Conservation (phyloP, 2,797 vertebrate species). For the Poeciliopsis gracilis region DNA sequence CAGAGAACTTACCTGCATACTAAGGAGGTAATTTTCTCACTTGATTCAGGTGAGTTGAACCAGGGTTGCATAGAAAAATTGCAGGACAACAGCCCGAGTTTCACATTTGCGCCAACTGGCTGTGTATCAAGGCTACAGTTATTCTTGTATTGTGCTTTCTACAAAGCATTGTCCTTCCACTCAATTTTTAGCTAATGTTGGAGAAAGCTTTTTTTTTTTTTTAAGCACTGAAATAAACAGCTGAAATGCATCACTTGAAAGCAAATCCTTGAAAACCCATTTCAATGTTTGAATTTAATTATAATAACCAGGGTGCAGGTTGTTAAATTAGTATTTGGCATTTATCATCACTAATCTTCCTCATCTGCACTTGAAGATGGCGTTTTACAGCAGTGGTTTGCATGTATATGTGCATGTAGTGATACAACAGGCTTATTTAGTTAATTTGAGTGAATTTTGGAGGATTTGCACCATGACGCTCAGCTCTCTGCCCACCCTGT, state of each 20-base stretch:
- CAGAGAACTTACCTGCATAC: too few species aligned
- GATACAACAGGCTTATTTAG: slow-evolving; percentile 32
- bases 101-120: too few species aligned
- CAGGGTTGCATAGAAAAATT: background rate
- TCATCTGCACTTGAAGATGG: background rate
- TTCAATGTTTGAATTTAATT: background rate
- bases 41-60: background rate
- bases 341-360: background rate
- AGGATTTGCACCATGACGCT: slow-evolving; percentile 22
- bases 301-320: background rate
- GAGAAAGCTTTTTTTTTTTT: background rate
- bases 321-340: background rate
- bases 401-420: background rate
- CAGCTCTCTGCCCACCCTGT: slow-evolving; percentile 12
- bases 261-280: background rate
- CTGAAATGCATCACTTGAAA: background rate
- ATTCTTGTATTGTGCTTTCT: background rate
- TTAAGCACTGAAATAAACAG: background rate
- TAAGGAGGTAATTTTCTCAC: background rate
- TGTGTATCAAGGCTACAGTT: background rate
- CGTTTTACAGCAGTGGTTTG: background rate
- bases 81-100: background rate
- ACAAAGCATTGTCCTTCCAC: background rate
- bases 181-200: background rate
- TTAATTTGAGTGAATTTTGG: slow-evolving; percentile 24